These are phyloP conservation scores for Anadara kagoshimensis DNA, from an alignment of 1,140 invertebrate species.

Conservation along the genomic window DNA sequence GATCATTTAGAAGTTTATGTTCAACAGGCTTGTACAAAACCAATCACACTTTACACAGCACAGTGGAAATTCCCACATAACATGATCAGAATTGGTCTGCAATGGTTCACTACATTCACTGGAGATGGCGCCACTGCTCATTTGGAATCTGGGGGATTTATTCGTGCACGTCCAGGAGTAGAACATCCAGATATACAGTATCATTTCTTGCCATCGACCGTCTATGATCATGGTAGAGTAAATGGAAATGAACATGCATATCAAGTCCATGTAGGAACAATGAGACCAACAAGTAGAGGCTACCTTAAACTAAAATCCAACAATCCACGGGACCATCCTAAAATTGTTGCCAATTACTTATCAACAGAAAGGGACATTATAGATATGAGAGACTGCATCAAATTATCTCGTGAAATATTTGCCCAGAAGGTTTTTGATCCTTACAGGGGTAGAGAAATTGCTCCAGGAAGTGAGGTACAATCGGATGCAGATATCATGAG, in stretches of 20 bases:
- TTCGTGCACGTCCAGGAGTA: slow-evolving; percentile 66
- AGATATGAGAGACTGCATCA: slow-evolving; percentile 63
- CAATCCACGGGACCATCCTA: slow-evolving; percentile 87
- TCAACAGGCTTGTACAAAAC: slow-evolving; percentile 74
- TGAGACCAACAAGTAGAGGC: slow-evolving; percentile 69
- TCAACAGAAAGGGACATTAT: slow-evolving; percentile 62
- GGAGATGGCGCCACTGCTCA: slow-evolving; percentile 75
- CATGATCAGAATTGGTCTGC: slow-evolving; percentile 75
- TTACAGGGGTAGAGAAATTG: slow-evolving; percentile 72
- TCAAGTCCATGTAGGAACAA: slow-evolving; percentile 74
- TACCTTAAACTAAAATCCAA: slow-evolving; percentile 70
- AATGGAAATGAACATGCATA: slow-evolving; percentile 71
- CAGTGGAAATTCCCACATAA: slow-evolving; percentile 77
- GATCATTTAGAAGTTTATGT: slow-evolving; percentile 75
- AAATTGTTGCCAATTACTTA: slow-evolving; percentile 84
- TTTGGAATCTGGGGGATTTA: slow-evolving; percentile 76
- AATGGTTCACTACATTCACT: slow-evolving; percentile 74
- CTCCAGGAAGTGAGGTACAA: slow-evolving; percentile 64
- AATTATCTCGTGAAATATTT: slow-evolving; percentile 73
- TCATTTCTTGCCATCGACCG: slow-evolving; percentile 76
- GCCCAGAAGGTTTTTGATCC: slow-evolving; percentile 75
- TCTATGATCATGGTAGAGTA: slow-evolving; percentile 75
- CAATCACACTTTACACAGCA: slow-evolving; percentile 75
- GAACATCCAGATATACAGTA: slow-evolving; percentile 76
- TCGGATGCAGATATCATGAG: slow-evolving; percentile 64